A percentile compares a stretch with the other conserved stretches of the same genome.
These are phyloP conservation scores for Urocynchramus pylzowi DNA, from an alignment of 2,113 vertebrate genomes.

Conservation along the genomic window DNA sequence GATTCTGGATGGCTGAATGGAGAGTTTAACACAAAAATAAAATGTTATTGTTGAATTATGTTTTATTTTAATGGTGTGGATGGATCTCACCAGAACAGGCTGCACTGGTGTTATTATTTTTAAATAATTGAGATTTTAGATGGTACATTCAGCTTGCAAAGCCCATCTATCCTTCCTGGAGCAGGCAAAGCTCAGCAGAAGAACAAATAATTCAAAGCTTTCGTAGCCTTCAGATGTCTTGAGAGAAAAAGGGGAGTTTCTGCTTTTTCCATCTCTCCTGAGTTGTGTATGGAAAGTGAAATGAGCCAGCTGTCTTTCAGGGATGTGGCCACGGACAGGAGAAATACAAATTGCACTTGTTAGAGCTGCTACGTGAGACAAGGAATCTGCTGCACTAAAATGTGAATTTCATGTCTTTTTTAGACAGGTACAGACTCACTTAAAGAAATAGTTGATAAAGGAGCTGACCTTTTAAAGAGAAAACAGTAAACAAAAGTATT, in stretches of 20 bases:
- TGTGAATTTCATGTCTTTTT: not conserved
- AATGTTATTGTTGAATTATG: not conserved
- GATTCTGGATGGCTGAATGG: not conserved
- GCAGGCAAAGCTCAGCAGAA: slow-evolving; percentile 1
- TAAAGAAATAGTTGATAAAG: not conserved
- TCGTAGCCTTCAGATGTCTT: not conserved
- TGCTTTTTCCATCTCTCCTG: not conserved
- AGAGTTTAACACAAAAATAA: not conserved
- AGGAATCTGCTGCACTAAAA: not conserved
- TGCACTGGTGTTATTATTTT: not conserved
- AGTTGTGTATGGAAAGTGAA: not conserved
- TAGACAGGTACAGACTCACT: not conserved
- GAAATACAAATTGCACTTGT: not conserved
- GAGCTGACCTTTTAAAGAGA: not conserved
- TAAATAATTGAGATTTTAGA: not conserved
- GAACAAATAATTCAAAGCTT: slow-evolving; percentile 49
- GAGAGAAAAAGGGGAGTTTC: not conserved
- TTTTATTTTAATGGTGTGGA: not conserved
- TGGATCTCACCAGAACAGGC: not conserved
- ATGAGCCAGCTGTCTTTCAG: not conserved
- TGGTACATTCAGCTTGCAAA: not conserved
- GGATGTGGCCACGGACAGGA: not conserved
- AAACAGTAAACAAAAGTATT: not conserved
- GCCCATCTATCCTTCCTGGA: not conserved
- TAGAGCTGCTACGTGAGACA: not conserved